These are phyloP conservation scores for Chaenocephalus aceratus DNA, from an alignment of 2,113 vertebrate genomes.

Conservation along the genomic window DNA sequence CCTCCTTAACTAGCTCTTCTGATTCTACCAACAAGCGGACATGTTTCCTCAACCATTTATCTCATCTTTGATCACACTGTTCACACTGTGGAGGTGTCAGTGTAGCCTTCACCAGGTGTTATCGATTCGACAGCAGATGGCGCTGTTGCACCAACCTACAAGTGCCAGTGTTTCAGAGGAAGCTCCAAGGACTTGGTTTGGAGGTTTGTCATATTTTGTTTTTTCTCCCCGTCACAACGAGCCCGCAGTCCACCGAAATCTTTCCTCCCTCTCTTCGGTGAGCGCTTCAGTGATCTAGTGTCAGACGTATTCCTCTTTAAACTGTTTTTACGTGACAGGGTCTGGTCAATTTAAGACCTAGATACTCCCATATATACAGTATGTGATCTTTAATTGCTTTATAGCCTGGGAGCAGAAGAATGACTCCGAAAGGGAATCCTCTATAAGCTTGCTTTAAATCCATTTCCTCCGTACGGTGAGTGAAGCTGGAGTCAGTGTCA, in stretches of 20 bases:
- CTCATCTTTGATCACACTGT: too few relatives aligned
- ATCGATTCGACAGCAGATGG: constrained; percentile 72
- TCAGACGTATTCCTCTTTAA: not conserved
- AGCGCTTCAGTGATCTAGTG: constrained; percentile 16
- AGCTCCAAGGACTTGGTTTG: constrained; percentile 4
- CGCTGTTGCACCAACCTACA: constrained; percentile 54
- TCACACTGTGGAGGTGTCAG: not conserved
- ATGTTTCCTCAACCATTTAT: too few relatives aligned
- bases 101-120: not conserved
- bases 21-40: too few relatives aligned
- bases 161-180: constrained; percentile 15
- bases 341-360: not conserved
- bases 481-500: constrained; percentile 32
- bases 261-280: constrained; percentile 19
- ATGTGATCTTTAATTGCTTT: constrained; percentile 32
- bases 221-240: constrained; percentile 39
- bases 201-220: constrained; percentile 18
- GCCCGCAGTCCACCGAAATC: constrained; percentile 36
- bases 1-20: not conserved
- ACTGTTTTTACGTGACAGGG: not conserved
- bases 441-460: constrained; percentile 42
- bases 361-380: not conserved
- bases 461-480: constrained; percentile 19
- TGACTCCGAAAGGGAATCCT: constrained; percentile 30
- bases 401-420: constrained; percentile 13